Evolutionary conservation across 2,113 vertebrate species (phyloP).

Genomic region (Chaetura pelagica): DNA sequence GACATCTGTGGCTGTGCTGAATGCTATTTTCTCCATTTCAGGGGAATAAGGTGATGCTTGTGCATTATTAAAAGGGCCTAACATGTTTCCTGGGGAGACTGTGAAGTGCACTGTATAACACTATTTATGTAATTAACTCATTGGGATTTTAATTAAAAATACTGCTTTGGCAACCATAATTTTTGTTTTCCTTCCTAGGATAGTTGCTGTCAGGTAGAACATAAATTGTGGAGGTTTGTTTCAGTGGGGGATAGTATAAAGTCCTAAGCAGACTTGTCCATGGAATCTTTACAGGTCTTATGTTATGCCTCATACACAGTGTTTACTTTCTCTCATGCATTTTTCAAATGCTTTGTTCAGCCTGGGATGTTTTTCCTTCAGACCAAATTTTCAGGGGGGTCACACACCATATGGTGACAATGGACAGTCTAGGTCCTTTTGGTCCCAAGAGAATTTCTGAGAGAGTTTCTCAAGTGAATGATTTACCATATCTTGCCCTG

Average conservation of each 20-base stretch:
- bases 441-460: not conserved
- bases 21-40: not conserved
- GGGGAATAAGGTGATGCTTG: not conserved
- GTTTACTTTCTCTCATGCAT: not conserved
- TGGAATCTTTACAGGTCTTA: not conserved
- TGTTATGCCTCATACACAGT: not conserved
- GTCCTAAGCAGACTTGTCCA: not conserved
- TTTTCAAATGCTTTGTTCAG: not conserved
- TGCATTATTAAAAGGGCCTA: constrained; percentile 13
- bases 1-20: not conserved
- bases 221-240: not conserved
- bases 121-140: not conserved
- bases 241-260: not conserved
- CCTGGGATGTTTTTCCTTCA: not conserved
- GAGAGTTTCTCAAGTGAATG: not conserved
- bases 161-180: not conserved
- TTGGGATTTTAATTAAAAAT: constrained; percentile 31
- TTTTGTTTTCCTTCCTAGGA: not conserved
- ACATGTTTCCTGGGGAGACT: not conserved
- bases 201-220: not conserved
- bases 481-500: not conserved
- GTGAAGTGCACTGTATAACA: not conserved
- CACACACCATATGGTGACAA: not conserved
- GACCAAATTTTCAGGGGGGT: not conserved
- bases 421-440: not conserved